Conservation (phyloP, 2,888 invertebrate species). For the Hoplodrina ambigua region DNA sequence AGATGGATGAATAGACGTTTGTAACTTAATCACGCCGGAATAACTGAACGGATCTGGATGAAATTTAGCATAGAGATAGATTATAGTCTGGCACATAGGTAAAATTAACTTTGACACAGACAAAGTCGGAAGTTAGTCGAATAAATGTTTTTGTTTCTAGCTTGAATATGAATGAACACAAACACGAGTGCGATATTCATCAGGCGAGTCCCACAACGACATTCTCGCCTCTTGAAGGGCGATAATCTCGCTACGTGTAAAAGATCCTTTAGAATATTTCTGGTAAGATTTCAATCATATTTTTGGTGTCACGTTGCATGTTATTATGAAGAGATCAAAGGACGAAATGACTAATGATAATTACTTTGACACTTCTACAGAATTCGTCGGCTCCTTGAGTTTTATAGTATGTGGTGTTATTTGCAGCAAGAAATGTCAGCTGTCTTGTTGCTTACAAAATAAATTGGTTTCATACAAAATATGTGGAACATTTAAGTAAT, state of each 20-base stretch:
- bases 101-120: too few species aligned
- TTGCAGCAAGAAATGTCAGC: neutral
- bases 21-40: too few species aligned
- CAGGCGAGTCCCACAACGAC: neutral
- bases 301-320: slow-evolving; percentile 25
- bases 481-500: too few species aligned
- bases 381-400: slow-evolving; percentile 26
- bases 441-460: too few species aligned
- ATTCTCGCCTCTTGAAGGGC: neutral
- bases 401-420: slow-evolving; percentile 15
- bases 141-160: neutral
- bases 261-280: neutral
- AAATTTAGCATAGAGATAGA: too few species aligned
- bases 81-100: too few species aligned
- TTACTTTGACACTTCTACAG: slow-evolving; percentile 29
- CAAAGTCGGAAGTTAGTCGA: too few species aligned
- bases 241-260: slow-evolving; percentile 4
- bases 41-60: too few species aligned
- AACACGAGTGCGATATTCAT: neutral
- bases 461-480: too few species aligned
- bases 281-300: slow-evolving; percentile 15
- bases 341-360: slow-evolving; percentile 30
- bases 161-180: neutral
- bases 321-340: slow-evolving; percentile 51
- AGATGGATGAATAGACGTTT: too few species aligned